Base-by-base conservation (phyloP, 2,888 invertebrate genomes). In the Caenorhabditis sp. region DNA sequence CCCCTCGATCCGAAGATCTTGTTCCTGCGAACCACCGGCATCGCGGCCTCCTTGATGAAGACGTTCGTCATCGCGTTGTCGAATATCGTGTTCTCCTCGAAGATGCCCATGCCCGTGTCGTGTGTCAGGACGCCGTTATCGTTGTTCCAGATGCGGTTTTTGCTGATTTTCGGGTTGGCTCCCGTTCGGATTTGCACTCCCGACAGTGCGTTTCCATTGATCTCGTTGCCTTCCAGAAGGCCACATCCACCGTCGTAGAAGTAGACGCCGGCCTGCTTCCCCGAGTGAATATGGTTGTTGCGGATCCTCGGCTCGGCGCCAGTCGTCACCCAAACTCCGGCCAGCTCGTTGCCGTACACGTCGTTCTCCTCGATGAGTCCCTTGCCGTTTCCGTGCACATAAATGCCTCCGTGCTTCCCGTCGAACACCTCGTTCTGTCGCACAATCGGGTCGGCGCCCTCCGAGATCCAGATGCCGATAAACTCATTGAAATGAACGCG, bases 11-110 rank as follows among this genome's bases (percentile, higher is more conserved):
- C 86, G 65, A 85, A 86, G 20, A 87, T 87, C 74, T 88, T 88
- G 63, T 88, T 88, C 50, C 85, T 77, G 89, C 95, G 85, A 77
- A 99, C 92, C 72, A 96, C 95, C 35, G 99, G 98, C 92, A 98
- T 97, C 80, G 96, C 96, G 91, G 98, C 98, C 61, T 98, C 98
- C 92, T 98, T 98, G 85, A 99, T 99, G 98, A 98, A 99, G 73
- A 98, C 97, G 26, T 98, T 98, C 62, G 98, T 98, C 98, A 99
- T 99, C 83, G 98, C 97, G 91, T 99, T 99, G 91, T 99, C 98
- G 90, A 99, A 99, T 89, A 99, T 98, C 91, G 98, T 86, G 52
- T 87, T 87, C 90, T 96, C 95, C 91, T 98, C 97, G 63, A 98
- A 92, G 86, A 96, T 92, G 15, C 98, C 97, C 52, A 97, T 92